A percentile compares a stretch with the other conserved stretches of the same genome.
These are phyloP conservation scores for Teleopsis dalmanni DNA, from an alignment of 1,140 invertebrate species.

Conservation along the genomic window DNA sequence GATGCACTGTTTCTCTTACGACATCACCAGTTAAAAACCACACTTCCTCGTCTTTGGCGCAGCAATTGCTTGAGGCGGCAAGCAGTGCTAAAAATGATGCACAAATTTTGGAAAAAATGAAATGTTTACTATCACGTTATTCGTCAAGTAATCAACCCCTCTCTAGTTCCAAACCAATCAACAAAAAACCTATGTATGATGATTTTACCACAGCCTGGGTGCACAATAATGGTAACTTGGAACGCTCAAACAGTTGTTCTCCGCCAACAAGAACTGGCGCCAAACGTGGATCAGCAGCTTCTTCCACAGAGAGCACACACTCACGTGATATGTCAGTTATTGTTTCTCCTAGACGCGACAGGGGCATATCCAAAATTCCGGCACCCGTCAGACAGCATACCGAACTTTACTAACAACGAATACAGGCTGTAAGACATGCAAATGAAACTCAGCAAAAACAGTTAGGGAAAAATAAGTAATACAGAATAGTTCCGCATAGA, in stretches of 20 bases:
- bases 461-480: too few species aligned
- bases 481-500: too few species aligned
- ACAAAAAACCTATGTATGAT: slow-evolving; percentile 54
- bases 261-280: slow-evolving; percentile 30
- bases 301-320: slow-evolving; percentile 34
- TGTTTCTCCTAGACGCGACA: slow-evolving; percentile 32
- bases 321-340: slow-evolving; percentile 22
- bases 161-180: not conserved
- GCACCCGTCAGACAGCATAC: slow-evolving; percentile 41
- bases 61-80: slow-evolving; percentile 62
- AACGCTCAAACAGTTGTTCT: slow-evolving; percentile 43
- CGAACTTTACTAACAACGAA: slow-evolving; percentile 40
- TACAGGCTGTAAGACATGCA: too few species aligned
- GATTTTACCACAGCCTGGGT: slow-evolving; percentile 65
- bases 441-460: too few species aligned
- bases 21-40: slow-evolving; percentile 52
- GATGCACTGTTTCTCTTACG: slow-evolving; percentile 37
- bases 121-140: slow-evolving; percentile 61
- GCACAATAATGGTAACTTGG: slow-evolving; percentile 60
- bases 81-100: slow-evolving; percentile 61
- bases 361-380: slow-evolving; percentile 41
- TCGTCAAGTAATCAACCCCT: slow-evolving; percentile 30
- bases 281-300: slow-evolving; percentile 39
- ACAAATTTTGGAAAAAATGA: slow-evolving; percentile 61
- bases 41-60: slow-evolving; percentile 53